phyloP scores from a whole-genome alignment of 2,888 invertebrate species.

The Byasa hedistus region DNA sequence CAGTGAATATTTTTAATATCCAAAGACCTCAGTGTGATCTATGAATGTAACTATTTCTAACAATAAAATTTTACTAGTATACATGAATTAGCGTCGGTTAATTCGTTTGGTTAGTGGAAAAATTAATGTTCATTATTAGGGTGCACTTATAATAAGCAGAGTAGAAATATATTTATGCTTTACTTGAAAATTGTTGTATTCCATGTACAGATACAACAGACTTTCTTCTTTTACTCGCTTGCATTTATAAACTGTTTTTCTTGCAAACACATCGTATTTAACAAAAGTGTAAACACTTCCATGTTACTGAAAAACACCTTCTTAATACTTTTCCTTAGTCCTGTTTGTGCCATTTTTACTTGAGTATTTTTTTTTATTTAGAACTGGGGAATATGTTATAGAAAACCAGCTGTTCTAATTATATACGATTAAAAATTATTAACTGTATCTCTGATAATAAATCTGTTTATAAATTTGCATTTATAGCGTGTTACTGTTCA shows the following conservation, averaged over 20 bases:
- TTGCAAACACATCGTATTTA: not conserved
- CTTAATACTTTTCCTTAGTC: not conserved
- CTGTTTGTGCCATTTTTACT: constrained; percentile 16
- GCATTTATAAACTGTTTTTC: not conserved
- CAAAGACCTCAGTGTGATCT: not conserved
- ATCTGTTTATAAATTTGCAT: constrained; percentile 1
- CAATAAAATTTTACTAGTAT: not conserved
- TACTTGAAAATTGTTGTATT: no score
- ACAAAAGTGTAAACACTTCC: no score
- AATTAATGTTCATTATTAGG: no score
- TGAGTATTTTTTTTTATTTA: not conserved
- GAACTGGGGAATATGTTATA: not conserved
- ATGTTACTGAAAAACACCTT: not conserved
- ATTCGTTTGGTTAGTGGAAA: not conserved
- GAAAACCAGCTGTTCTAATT: not conserved
- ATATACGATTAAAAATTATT: not conserved
- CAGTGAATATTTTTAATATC: not conserved
- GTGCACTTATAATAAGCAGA: no score
- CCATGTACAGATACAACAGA: no score
- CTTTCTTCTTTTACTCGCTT: no score
- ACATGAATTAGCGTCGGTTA: not conserved
- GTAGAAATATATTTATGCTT: no score
- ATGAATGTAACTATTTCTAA: not conserved
- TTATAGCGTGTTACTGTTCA: not conserved
- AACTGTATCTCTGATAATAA: not conserved